Evolutionary conservation across 2,797 vertebrate species (phyloP).

Genomic region (Falco columbarius): DNA sequence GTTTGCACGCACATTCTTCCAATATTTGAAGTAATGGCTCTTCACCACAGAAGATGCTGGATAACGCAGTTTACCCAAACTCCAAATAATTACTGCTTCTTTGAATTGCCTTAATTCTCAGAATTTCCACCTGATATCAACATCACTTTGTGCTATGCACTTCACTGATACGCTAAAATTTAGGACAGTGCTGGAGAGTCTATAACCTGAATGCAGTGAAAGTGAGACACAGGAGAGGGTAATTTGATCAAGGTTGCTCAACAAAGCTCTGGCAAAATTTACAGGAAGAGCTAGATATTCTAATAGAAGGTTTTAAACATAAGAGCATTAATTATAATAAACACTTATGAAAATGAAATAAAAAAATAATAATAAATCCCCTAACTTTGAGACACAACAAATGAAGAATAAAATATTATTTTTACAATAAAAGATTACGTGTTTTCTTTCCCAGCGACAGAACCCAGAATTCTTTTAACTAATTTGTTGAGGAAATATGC

Average conservation of each 20-base stretch:
- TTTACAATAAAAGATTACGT: slow-evolving; percentile 37
- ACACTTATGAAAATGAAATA: not conserved
- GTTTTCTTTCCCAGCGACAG: slow-evolving; percentile 61
- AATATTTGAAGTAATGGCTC: not conserved
- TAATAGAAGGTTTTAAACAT: not conserved
- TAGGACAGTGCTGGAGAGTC: not conserved
- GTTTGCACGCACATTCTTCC: not conserved
- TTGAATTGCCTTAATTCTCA: not conserved
- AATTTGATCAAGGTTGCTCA: not conserved
- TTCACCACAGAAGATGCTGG: not conserved
- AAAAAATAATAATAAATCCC: not conserved
- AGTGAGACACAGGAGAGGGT: not conserved
- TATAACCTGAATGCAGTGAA: not conserved
- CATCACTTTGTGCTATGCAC: not conserved
- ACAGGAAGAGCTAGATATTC: not conserved
- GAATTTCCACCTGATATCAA: not conserved
- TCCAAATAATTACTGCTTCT: not conserved
- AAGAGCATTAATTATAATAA: not conserved
- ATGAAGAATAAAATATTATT: not conserved
- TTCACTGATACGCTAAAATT: not conserved
- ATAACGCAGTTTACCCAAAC: not conserved
- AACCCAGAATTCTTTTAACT: slow-evolving; percentile 74
- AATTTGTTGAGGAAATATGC: slow-evolving; percentile 81
- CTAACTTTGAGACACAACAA: not conserved
- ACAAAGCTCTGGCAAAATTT: not conserved